Evolutionary conservation across 1,140 invertebrate genomes (phyloP), one percentile per base, ranked within the genome.

Genomic region (Drosophila athabasca): DNA sequence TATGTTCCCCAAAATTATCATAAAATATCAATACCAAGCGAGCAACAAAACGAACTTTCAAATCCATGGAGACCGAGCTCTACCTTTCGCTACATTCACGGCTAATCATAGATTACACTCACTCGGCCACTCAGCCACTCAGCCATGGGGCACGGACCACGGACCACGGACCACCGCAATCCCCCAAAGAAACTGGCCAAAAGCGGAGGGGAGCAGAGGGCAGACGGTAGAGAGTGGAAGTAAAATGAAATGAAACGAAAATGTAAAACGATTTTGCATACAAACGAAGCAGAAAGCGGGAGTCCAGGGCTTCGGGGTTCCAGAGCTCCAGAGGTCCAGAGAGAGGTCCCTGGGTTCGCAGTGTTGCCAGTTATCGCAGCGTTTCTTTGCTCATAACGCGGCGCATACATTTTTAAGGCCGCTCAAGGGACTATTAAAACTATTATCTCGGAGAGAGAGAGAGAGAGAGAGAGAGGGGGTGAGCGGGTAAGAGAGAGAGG

Each of bases 401-500:
- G 66, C 66, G 61, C 53, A 78, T 78, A 72, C 75, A 78, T 66
- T 78, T 78, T 78, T 72, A 71, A 81, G 74, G 73, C 74, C 67
- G 61, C 78, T 75, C 78, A 62, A 45, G 72, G 74, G 78, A 81
- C 78, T 81, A 81, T 81, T 81, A 81, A 81, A 81, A 81, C 78
- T 81, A 76, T 81, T 81, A 81, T 81, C 78, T 76, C 17, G 58
- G n/a, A 52, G 46, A 50, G 50, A 69, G 67, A 39, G 11, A 11
- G 9, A 11, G 31, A 35, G 31, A 11, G 35, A 39, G 35, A 39
- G 35, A 3, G 31, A 11, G 31, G 11, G 31, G 4, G 35, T 13
- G 35, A 39, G 35, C 0, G 31, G 4, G 35, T 4, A 11, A 13
- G 35, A 4, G 2, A 11, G 35, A 39, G 9, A 39, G 9, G 13